Evolutionary conservation across 2,113 vertebrate species (phyloP), one percentile per base, ranked within the genome.

Genomic region (Corydoras sp.): DNA sequence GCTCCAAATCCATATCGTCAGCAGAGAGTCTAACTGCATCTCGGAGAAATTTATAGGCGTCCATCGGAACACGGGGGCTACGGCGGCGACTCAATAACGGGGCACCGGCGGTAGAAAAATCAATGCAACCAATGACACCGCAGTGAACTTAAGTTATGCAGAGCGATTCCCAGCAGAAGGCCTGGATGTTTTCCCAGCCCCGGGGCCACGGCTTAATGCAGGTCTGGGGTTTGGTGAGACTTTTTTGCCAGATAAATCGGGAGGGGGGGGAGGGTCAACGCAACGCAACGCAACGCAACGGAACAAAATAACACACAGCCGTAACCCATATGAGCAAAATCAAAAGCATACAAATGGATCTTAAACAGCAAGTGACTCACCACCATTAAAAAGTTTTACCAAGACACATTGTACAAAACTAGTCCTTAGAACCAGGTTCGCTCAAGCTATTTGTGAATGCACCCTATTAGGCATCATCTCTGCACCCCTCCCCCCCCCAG

Each of bases 401-500:
- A 91, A 89, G 90, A 91, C 89, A 90, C 86, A 90, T 82, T 86
- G 90, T 93, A 87, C 88, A 89, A 90, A 94, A 89, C 89, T 92
- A 93, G 89, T 91, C 87, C 89, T 86, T 88, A 91, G 86, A 76
- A 84, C 85, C 89, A 85, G 81, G 83, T 86, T 90, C 88, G 88
- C 81, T 80, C 85, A 90, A 91, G 89, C 90, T 93, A 95, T 85
- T 82, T 81, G 67, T 86, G 80, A 91, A 88, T 88, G 89, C 83
- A 88, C 83, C 91, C 82, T 90, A 88, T 88, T 89, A 90, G 90
- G 81, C 88, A 69, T 75, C 7, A 73, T 77, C 80, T 43, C 75
- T 58, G 60, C 60, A 49, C 61, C 78, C 61, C 49, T 2, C 18
- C 18, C 18, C 18, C 18, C 35, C 35, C 35, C 4, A 43, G 4